A percentile compares a stretch with the other conserved stretches of the same genome.
Conservation (phyloP, 2,113 vertebrate species). For the Nannobrachium achirus region DNA sequence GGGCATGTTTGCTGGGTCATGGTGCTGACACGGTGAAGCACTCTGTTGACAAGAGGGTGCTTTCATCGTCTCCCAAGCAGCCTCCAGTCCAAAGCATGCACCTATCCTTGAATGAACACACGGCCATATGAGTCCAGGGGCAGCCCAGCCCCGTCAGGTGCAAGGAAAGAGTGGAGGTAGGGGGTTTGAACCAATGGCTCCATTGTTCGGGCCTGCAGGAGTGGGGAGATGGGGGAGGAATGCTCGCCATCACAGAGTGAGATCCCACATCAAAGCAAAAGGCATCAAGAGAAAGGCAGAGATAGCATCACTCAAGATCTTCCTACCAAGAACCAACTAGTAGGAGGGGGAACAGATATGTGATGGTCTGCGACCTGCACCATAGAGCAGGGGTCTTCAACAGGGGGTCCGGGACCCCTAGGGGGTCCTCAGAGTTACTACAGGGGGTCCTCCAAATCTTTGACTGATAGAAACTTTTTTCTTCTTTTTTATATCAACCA, state of each 20-base stretch:
- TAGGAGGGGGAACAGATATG: no score
- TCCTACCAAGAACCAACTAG: background rate
- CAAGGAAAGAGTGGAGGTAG: constrained; percentile 26
- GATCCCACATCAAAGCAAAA: constrained; percentile 50
- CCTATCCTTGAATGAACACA: background rate
- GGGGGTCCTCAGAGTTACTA: no score
- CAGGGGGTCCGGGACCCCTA: no score
- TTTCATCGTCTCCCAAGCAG: constrained; percentile 5
- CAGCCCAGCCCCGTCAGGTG: constrained; percentile 17
- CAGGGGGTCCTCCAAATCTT: no score
- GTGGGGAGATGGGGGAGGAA: constrained; percentile 37
- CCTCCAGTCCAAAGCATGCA: background rate
- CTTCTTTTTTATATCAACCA: no score
- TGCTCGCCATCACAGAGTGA: constrained; percentile 18
- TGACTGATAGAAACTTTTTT: no score
- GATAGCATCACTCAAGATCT: background rate
- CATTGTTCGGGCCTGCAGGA: constrained; percentile 38
- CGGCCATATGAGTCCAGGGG: background rate
- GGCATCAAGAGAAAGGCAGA: constrained; percentile 13
- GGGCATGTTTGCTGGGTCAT: constrained; percentile 21
- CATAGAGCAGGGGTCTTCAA: no score
- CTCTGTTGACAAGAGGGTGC: background rate
- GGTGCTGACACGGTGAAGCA: constrained; percentile 12
- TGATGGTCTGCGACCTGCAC: no score
- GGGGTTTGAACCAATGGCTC: constrained; percentile 14